Evolutionary conservation across 2,797 vertebrate genomes (phyloP).

Genomic region (Myotis pilosus): DNA sequence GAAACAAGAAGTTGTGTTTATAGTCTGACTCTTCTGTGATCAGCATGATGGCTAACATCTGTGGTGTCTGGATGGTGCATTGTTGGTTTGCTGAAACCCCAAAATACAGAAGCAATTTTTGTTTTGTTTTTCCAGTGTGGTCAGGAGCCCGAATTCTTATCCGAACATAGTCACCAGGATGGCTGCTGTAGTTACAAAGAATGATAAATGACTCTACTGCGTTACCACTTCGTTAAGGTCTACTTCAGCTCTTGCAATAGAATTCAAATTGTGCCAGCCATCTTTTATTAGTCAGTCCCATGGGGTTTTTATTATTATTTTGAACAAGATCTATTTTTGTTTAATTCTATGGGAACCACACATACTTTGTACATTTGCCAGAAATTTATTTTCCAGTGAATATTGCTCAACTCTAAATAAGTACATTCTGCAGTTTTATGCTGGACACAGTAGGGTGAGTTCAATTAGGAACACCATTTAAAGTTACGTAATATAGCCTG

Average conservation of each 20-base stretch:
- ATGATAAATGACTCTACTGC: constrained; percentile 41
- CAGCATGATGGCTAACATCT: not conserved
- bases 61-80: not conserved
- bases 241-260: constrained; percentile 58
- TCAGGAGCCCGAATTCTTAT: not conserved
- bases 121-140: not conserved
- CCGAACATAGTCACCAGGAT: not conserved
- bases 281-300: constrained; percentile 72
- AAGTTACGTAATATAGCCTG: not conserved
- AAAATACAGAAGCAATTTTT: not conserved
- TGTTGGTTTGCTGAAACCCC: not conserved
- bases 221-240: constrained; percentile 56
- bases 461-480: constrained; percentile 13
- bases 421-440: constrained; percentile 62
- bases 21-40: not conserved
- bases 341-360: constrained; percentile 83
- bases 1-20: not conserved
- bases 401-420: constrained; percentile 73
- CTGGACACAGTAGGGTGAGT: not conserved
- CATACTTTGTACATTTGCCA: constrained; percentile 79
- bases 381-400: constrained; percentile 79
- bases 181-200: not conserved
- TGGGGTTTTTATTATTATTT: constrained; percentile 80
- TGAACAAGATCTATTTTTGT: constrained; percentile 82
- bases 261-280: constrained; percentile 78